Base-by-base conservation (phyloP, 2,113 vertebrate species). In the Psammodynastes pulverulentus region DNA sequence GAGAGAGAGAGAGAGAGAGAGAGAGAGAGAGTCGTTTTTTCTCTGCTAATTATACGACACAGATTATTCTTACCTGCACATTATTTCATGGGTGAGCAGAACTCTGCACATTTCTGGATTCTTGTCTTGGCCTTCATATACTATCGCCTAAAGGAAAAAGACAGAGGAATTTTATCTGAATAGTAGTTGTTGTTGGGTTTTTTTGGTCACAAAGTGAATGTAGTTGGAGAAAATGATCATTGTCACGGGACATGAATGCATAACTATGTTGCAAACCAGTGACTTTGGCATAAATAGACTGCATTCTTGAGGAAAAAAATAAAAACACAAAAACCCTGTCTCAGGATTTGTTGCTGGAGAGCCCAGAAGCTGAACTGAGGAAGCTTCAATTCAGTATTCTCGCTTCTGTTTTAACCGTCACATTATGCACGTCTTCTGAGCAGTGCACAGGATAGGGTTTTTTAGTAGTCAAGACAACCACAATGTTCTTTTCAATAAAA, bases 41-140 rank as follows among this genome's bases (percentile, higher is more conserved):
- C 95, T 96, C 97, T 97, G 96, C 95, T 98, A 96, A 97, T 96
- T 97, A 93, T 92, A 92, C 86, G 95, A 89, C 43, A 9, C 90
- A 79, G 34, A 62, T 92, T 85, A 93, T 94, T 96, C 98, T 98
- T 98, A 99, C 99, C 99, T 99, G 98, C 99, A 99, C 99, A 99
- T 99, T 97, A 99, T 99, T 96, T 99, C 99, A 23, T 99, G 99
- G 90, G 99, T 99, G 97, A 99, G 97, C 94, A 99, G 97, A 91
- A 99, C 99, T 96, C 99, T 98, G 96, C 99, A 99, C 99, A 99
- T 99, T 98, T 99, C 99, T 62, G 99, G 99, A 96, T 99, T 99
- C 97, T 99, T 99, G 97, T 99, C 99, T 97, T 99, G 99, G 95
- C 99, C 99, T 97, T 99, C 99, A 45, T 99, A 99, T 92, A 99